Percentiles rank a stretch among this genome's conserved stretches.
These are phyloP conservation scores for Dyspetes luteomarginatus DNA, from an alignment of 2,888 invertebrate species.

Conservation along the genomic window DNA sequence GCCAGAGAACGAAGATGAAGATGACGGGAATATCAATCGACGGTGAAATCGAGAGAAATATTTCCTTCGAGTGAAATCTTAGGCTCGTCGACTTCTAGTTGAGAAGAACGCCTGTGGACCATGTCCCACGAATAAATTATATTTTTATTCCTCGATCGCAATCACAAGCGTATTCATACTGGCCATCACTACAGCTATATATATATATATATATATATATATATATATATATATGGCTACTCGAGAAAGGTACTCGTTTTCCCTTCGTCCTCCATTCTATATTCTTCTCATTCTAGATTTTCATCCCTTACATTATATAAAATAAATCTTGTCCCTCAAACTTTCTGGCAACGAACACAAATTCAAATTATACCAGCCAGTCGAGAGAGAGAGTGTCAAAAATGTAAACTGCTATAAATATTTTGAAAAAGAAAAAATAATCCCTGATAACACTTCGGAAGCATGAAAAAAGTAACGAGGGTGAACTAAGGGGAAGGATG, in stretches of 20 bases:
- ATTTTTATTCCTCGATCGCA: slow-evolving; percentile 79
- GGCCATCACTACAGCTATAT: slow-evolving; percentile 41
- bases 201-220: slow-evolving; percentile 20
- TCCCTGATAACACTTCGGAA: too few relatives aligned
- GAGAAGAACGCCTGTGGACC: slow-evolving; percentile 60
- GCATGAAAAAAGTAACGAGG: too few relatives aligned
- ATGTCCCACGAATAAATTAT: slow-evolving; percentile 78
- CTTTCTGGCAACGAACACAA: slow-evolving; percentile 14
- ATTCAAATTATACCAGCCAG: background rate
- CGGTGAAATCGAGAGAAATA: slow-evolving; percentile 63
- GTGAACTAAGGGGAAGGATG: too few relatives aligned
- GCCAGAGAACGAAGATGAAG: slow-evolving; percentile 34
- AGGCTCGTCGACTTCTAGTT: background rate
- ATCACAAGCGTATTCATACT: slow-evolving; percentile 80
- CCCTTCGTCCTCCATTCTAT: slow-evolving; percentile 27
- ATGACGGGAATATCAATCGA: slow-evolving; percentile 72
- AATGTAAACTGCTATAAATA: background rate
- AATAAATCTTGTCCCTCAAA: slow-evolving; percentile 15
- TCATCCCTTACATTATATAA: slow-evolving; percentile 39
- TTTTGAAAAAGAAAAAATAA: too few relatives aligned
- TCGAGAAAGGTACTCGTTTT: slow-evolving; percentile 46
- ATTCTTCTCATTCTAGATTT: slow-evolving; percentile 40
- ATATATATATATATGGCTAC: slow-evolving; percentile 2
- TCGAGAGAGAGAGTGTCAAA: background rate
- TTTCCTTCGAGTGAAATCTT: slow-evolving; percentile 48